Base-by-base conservation (phyloP, 1,140 invertebrate genomes). In the Melanaphis sacchari region DNA sequence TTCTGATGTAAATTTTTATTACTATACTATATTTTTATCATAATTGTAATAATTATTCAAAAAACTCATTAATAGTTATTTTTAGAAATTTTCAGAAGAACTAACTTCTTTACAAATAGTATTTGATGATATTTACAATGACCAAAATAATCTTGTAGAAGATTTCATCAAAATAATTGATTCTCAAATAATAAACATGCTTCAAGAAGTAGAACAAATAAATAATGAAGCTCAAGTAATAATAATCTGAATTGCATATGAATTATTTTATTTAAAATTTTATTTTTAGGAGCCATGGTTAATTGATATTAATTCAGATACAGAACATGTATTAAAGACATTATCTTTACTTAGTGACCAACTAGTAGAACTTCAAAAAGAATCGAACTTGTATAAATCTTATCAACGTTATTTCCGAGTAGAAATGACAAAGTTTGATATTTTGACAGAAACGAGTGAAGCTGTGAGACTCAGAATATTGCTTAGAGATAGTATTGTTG, bases 271-370 rank as follows among this genome's bases (percentile, higher is more conserved):
- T 52, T 89, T 54, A 18, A 41, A 26, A 2, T 94, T 81, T 85
- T 94, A 94, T 52, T 94, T 95, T 49, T 94, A 97, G 97, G 96
- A 97, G 96, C 96, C 96, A 5, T 97, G 97, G 96, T 95, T 98
- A n/a, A 96, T 97, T 93, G 97, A 98, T 94, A 96, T 96, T 26
- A 96, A 96, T n/a, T 97, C 97, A 4, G 96, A 97, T 85, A 95
- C 96, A 36, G 95, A 96, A 15, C 96, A 96, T 94, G 97, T 97
- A 2, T 95, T 96, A 54, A 95, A 95, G 6, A 96, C 96, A 11
- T 95, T 98, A 5, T 96, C 96, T 38, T 95, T 96, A 26, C 95
- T 98, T 1, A 95, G 96, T 59, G 95, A 96, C 11, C 96, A 96
- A 91, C 95, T 98, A 82, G 95, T 95, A 22, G 96, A 95, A 0